Percentiles rank a stretch among this genome's conserved stretches.
phyloP scores from a whole-genome alignment of 2,113 vertebrate species.

The Malurus melanocephalus region DNA sequence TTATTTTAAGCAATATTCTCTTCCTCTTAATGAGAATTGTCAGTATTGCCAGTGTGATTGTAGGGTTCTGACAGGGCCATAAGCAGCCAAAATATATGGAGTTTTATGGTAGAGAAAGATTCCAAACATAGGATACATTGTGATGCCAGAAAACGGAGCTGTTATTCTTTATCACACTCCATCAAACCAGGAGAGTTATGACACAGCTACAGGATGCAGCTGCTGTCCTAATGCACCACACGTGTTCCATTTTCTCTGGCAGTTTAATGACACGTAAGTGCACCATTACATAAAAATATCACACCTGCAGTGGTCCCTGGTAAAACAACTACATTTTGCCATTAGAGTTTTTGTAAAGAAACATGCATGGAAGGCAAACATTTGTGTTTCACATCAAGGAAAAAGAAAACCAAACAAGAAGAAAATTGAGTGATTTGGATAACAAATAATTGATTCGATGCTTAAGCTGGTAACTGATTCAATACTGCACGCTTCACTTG shows the following conservation, averaged over 20 bases:
- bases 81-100: not conserved
- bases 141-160: not conserved
- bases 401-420: not conserved
- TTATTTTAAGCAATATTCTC: not conserved
- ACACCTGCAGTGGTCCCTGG: not conserved
- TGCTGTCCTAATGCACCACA: not conserved
- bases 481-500: not conserved
- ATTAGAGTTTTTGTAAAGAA: not conserved
- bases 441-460: not conserved
- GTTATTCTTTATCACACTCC: not conserved
- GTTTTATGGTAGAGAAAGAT: not conserved
- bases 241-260: not conserved
- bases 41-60: not conserved
- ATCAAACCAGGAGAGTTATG: not conserved
- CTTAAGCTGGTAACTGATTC: not conserved
- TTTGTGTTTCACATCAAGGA: not conserved
- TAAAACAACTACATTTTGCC: not conserved
- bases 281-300: not conserved
- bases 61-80: not conserved
- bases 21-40: not conserved
- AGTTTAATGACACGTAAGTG: not conserved
- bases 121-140: not conserved
- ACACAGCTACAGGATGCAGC: not conserved
- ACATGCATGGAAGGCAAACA: not conserved
- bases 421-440: not conserved